These are phyloP conservation scores for Poecilia gillii DNA, from an alignment of 2,797 vertebrate genomes.

Conservation along the genomic window DNA sequence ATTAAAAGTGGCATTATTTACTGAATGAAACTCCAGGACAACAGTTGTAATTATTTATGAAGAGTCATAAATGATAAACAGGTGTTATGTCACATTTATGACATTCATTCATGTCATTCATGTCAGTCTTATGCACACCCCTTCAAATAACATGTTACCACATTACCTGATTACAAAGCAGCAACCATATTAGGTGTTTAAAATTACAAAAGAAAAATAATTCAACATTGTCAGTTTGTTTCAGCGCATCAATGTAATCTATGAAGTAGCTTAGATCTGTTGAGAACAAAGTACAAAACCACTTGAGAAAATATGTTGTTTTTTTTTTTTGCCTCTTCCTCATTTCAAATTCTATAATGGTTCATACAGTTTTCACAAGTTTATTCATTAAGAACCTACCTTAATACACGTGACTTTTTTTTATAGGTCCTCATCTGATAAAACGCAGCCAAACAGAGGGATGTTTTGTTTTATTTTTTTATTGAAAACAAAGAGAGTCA, in stretches of 20 bases:
- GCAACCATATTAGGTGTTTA: background rate
- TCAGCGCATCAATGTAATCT: background rate
- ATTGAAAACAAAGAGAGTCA: background rate
- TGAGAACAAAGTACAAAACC: background rate
- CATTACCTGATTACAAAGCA: background rate
- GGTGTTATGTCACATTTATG: no score
- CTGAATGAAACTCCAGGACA: no score
- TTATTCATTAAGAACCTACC: background rate
- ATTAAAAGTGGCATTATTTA: no score
- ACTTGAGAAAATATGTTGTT: background rate
- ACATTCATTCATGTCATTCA: no score
- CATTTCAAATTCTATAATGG: background rate
- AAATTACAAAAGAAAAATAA: background rate
- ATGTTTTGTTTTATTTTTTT: background rate
- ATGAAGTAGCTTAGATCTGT: background rate
- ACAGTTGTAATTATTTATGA: no score
- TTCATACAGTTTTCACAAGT: background rate
- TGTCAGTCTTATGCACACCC: no score
- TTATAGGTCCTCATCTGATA: background rate
- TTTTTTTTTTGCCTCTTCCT: background rate
- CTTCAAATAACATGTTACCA: no score
- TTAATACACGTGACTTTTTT: background rate
- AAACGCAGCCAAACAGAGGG: background rate
- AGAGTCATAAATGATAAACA: no score
- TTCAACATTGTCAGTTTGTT: background rate